Evolutionary conservation across 1,140 invertebrate genomes (phyloP).

Genomic region (Philopotamus ludificatus): DNA sequence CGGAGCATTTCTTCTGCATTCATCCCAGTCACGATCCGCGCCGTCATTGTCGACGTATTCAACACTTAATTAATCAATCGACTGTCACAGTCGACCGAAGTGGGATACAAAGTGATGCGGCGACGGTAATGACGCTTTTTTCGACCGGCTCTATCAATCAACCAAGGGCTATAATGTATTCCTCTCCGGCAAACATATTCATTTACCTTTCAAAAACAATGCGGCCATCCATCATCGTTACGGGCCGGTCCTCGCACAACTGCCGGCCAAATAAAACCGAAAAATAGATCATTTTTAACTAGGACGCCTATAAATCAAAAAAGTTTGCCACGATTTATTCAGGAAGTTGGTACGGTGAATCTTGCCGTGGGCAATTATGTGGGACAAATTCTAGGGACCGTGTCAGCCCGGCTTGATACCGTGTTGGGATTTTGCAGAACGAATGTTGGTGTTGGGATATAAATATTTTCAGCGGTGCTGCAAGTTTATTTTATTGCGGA

Average conservation of each 20-base stretch:
- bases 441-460: too few relatives aligned
- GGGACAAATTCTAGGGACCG: too few relatives aligned
- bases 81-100: background rate
- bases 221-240: conserved; percentile 28
- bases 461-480: too few relatives aligned
- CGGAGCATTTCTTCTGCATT: too few relatives aligned
- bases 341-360: background rate
- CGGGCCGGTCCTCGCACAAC: conserved; percentile 4
- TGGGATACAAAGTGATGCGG: too few relatives aligned
- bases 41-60: too few relatives aligned
- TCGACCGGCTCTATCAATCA: conserved; percentile 16
- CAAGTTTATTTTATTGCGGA: too few relatives aligned
- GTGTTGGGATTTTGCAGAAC: too few relatives aligned
- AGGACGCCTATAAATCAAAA: conserved; percentile 25
- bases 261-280: conserved; percentile 18
- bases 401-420: too few relatives aligned
- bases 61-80: too few relatives aligned
- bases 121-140: background rate
- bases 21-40: too few relatives aligned
- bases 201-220: conserved; percentile 29
- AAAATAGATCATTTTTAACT: conserved; percentile 20
- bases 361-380: too few relatives aligned
- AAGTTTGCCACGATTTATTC: background rate
- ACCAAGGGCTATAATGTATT: conserved; percentile 11
- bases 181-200: conserved; percentile 18